phyloP scores from a whole-genome alignment of 2,113 vertebrate species.

The Capreolus pygargus region DNA sequence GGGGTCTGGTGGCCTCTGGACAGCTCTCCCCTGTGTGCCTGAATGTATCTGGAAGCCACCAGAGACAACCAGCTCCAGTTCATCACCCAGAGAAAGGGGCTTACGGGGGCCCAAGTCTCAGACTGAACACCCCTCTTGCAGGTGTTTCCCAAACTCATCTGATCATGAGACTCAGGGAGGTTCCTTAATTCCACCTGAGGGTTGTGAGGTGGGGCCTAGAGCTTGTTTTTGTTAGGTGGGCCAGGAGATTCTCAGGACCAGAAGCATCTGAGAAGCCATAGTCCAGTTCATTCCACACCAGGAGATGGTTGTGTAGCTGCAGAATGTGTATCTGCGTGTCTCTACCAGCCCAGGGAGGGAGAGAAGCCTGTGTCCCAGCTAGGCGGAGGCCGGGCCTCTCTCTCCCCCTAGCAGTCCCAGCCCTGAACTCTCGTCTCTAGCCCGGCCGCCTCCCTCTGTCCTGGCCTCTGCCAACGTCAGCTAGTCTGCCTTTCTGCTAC shows the following conservation, averaged over 20 bases:
- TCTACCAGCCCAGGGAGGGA: background rate
- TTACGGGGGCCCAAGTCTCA: background rate
- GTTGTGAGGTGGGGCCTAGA: background rate
- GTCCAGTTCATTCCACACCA: background rate
- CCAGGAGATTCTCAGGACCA: background rate
- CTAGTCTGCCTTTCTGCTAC: background rate
- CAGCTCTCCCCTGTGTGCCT: background rate
- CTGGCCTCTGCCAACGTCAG: rapidly evolving
- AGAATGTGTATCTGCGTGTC: background rate
- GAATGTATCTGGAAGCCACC: background rate
- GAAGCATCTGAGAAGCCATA: background rate
- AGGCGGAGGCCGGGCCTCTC: background rate
- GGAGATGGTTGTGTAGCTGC: background rate
- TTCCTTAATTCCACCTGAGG: background rate
- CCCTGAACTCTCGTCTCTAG: background rate
- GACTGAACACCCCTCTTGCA: background rate
- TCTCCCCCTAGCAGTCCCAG: background rate
- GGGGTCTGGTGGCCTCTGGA: background rate
- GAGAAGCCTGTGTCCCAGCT: background rate
- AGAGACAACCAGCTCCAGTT: background rate
- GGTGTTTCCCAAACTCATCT: background rate
- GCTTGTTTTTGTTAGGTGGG: background rate
- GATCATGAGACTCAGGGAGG: background rate
- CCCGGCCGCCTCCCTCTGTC: background rate
- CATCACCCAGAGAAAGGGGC: background rate